A percentile compares a stretch with the other conserved stretches of the same genome.
phyloP scores from a whole-genome alignment of 2,888 invertebrate species.

The Drosophila algonquin region DNA sequence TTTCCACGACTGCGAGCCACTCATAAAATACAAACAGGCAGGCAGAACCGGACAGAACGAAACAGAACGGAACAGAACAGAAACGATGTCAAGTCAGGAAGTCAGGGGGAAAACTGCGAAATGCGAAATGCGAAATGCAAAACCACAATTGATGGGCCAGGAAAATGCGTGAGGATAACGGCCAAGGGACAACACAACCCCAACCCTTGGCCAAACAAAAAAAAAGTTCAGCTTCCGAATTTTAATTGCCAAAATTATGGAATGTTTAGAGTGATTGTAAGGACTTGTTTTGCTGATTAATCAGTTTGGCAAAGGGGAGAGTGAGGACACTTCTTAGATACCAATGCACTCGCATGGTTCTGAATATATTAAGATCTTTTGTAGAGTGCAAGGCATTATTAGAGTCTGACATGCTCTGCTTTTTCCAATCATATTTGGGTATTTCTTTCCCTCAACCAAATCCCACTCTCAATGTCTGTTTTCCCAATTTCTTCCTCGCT shows the following conservation, averaged over 20 bases:
- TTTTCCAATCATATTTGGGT: too few relatives aligned
- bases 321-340: too few relatives aligned
- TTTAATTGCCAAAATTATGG: background rate
- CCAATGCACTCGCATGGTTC: too few relatives aligned
- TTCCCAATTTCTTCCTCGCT: conserved; percentile 3
- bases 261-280: too few relatives aligned
- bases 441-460: too few relatives aligned
- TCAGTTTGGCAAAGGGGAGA: too few relatives aligned
- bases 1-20: conserved; percentile 42
- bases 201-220: conserved; percentile 2
- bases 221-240: conserved; percentile 10
- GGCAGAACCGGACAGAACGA: background rate
- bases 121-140: conserved; percentile 33
- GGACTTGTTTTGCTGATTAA: too few relatives aligned
- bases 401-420: too few relatives aligned
- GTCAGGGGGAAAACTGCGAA: conserved; percentile 14
- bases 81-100: background rate
- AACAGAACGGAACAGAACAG: background rate
- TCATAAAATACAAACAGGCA: conserved; percentile 35
- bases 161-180: conserved; percentile 27
- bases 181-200: conserved; percentile 7
- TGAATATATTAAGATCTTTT: too few relatives aligned
- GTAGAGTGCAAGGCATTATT: too few relatives aligned
- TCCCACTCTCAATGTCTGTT: too few relatives aligned
- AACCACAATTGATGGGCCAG: conserved; percentile 41